Evolutionary conservation across 2,797 vertebrate species (phyloP).

Genomic region (Champsocephalus esox): DNA sequence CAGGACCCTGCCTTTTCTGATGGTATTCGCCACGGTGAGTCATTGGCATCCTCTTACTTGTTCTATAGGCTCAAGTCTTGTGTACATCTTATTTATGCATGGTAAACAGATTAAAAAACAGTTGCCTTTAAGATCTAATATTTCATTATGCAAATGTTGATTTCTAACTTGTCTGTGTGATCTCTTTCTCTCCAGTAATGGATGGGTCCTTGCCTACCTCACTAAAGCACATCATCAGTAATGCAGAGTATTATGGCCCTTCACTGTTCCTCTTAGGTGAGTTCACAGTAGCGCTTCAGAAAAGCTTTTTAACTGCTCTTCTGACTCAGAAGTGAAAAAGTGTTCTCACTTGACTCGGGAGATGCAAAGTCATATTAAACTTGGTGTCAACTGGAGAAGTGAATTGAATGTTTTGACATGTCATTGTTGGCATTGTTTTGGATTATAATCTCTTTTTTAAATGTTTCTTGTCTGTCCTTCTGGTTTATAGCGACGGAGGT

Average conservation of each 20-base stretch:
- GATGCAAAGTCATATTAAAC: background rate
- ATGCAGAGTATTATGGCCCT: conserved; percentile 97
- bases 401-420: conserved; percentile 2
- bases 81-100: background rate
- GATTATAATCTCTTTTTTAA: conserved; percentile 11
- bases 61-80: background rate
- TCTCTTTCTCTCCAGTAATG: conserved; percentile 88
- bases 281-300: conserved; percentile 44
- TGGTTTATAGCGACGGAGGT: conserved; percentile 92
- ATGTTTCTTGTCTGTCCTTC: conserved; percentile 39
- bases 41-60: background rate
- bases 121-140: background rate
- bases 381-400: background rate
- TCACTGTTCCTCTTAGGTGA: conserved; percentile 96
- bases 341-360: conserved; percentile 5
- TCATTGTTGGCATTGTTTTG: conserved; percentile 17
- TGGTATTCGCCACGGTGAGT: conserved; percentile 94
- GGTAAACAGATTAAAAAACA: conserved; percentile 1
- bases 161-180: conserved; percentile 13
- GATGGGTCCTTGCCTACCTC: conserved; percentile 98
- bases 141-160: conserved; percentile 16
- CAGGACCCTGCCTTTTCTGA: conserved; percentile 98
- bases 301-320: conserved; percentile 9
- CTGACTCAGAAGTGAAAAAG: background rate
- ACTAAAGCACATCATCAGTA: conserved; percentile 99